These are phyloP conservation scores for Campaea margaritaria DNA, from an alignment of 2,888 invertebrate genomes.

Conservation along the genomic window DNA sequence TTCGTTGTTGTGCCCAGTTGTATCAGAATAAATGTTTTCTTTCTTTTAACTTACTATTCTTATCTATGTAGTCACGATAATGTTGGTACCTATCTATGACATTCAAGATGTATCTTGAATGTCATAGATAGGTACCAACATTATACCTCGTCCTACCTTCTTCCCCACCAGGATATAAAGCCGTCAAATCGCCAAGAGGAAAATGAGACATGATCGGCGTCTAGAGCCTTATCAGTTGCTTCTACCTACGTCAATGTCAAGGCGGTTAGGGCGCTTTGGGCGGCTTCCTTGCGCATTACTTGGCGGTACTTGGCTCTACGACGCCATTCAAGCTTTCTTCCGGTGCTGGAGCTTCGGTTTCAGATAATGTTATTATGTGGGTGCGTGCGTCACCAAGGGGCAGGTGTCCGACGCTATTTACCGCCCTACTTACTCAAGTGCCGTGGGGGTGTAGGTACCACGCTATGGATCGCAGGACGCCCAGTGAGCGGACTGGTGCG, in stretches of 20 bases:
- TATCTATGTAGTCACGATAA: too few species aligned
- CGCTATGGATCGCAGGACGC: conserved; percentile 77
- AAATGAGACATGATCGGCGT: conserved; percentile 21
- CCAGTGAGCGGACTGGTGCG: conserved; percentile 76
- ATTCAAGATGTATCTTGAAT: too few species aligned
- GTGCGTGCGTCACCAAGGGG: conserved; percentile 63
- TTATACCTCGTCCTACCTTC: conserved; percentile 1
- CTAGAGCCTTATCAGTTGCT: conserved; percentile 19
- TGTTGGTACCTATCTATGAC: not conserved
- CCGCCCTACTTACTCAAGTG: conserved; percentile 75
- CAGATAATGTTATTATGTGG: conserved; percentile 47
- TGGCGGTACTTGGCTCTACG: conserved; percentile 6
- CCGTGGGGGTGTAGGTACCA: conserved; percentile 65
- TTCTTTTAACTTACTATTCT: too few species aligned
- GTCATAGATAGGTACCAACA: too few species aligned
- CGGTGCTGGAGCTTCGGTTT: conserved; percentile 22
- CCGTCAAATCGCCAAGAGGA: conserved; percentile 15
- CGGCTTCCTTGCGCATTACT: conserved; percentile 22
- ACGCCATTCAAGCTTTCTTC: conserved; percentile 20
- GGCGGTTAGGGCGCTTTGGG: conserved; percentile 7
- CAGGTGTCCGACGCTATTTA: conserved; percentile 80
- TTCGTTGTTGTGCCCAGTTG: too few species aligned
- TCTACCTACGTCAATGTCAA: conserved; percentile 31
- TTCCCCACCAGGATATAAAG: conserved; percentile 21
- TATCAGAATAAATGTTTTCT: too few species aligned